Evolutionary conservation across 2,113 vertebrate genomes (phyloP), one percentile per base, ranked within the genome.

Genomic region (Glaucomys volans): DNA sequence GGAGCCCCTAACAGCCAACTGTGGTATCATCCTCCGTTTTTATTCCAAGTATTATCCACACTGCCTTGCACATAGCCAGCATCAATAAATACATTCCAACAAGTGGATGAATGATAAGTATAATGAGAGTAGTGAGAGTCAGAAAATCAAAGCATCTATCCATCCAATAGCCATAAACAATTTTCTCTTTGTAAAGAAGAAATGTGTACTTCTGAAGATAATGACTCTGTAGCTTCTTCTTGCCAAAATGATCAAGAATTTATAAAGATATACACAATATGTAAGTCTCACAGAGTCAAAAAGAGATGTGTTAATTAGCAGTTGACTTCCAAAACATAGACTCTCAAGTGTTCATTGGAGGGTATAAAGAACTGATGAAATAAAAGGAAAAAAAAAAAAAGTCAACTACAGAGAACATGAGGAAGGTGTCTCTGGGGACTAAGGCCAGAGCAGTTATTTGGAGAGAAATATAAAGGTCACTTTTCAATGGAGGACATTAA

Each of bases 111-210:
- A 66, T 54, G 30, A 32, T 74, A 86, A 95, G 17, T 44, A 76
- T 18, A 52, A 1, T 35, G 40, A 82, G 11, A 18, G 8, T 66
- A 52, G 2, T 35, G 40, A 82, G 11, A 18, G 8, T 66, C 17
- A 85, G 59, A 89, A 91, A 81, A 91, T 8, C n/a, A 76, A 91
- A 86, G 22, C 13, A 85, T 57, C 18, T 13, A 94, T 74, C 62
- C 37, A 80, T 40, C 12, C 67, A 85, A 37, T 4, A 52, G 50
- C 52, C 11, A 42, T 50, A 59, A 88, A 35, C 4, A 24, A 52
- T 66, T 24, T 81, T 57, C 37, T 42, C 75, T 93, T 83, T 26
- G 2, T 67, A 88, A 72, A 77, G 28, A 79, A 8, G 14, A 94
- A 94, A 91, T 62, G 0, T 54, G 0, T 1, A 54, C 75, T 64